Evolutionary conservation across 2,797 vertebrate species (phyloP).

Genomic region (Arremon aurantiirostris): DNA sequence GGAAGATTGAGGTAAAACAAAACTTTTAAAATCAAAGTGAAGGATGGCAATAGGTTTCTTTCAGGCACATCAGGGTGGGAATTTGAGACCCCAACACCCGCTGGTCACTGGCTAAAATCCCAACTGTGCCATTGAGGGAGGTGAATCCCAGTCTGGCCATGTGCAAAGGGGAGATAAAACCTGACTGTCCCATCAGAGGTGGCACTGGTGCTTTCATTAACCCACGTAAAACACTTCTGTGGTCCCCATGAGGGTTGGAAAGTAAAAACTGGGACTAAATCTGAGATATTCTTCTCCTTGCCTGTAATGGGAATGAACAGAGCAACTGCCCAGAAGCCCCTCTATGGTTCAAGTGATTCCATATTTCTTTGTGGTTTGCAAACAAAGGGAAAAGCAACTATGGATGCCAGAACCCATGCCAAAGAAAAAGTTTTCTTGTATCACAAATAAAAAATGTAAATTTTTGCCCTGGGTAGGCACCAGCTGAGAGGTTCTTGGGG

Average conservation of each 20-base stretch:
- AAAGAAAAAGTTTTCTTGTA: not conserved
- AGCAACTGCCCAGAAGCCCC: not conserved
- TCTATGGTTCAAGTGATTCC: not conserved
- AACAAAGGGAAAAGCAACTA: not conserved
- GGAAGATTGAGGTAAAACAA: accelerated
- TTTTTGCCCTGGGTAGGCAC: accelerated
- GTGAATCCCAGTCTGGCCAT: too few relatives aligned
- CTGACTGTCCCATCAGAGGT: too few relatives aligned
- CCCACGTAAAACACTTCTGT: not conserved
- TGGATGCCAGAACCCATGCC: not conserved
- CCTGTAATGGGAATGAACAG: not conserved
- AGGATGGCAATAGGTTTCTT: too few relatives aligned
- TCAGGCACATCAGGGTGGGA: too few relatives aligned
- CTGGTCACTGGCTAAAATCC: too few relatives aligned
- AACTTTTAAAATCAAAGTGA: not conserved
- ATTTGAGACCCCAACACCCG: too few relatives aligned
- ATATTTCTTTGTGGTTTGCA: not conserved
- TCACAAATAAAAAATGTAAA: not conserved
- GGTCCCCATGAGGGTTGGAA: conserved; percentile 10
- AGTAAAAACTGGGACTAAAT: conserved; percentile 49
- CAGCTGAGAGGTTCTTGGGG: not conserved
- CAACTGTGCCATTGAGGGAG: too few relatives aligned
- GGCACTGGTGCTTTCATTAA: too few relatives aligned
- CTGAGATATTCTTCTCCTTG: conserved; percentile 26
- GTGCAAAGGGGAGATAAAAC: too few relatives aligned